These are phyloP conservation scores for Acomys russatus DNA, from an alignment of 2,797 vertebrate genomes.

Conservation along the genomic window DNA sequence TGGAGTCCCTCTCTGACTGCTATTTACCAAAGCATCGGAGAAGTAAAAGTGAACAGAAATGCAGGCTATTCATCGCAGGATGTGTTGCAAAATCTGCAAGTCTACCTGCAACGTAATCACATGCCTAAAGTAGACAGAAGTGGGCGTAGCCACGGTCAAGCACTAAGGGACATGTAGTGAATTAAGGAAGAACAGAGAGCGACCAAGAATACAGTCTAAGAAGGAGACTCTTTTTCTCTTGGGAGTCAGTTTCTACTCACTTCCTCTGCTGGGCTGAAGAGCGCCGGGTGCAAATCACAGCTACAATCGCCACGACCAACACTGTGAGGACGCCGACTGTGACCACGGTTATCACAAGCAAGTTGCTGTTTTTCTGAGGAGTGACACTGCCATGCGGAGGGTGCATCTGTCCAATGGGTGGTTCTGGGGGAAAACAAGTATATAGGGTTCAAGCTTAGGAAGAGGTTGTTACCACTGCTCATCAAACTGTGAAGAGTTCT, in stretches of 20 bases:
- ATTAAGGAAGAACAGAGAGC: background rate
- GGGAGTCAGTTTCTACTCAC: slow-evolving; percentile 87
- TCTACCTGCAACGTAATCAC: background rate
- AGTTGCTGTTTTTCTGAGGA: slow-evolving; percentile 95
- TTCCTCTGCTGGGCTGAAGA: slow-evolving; percentile 97
- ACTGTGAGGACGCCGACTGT: slow-evolving; percentile 93
- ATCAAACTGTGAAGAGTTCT: background rate
- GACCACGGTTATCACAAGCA: slow-evolving; percentile 95
- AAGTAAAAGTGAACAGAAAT: slow-evolving; percentile 38
- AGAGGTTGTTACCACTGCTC: background rate
- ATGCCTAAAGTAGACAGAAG: background rate
- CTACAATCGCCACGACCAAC: slow-evolving; percentile 92
- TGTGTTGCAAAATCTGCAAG: background rate
- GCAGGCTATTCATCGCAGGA: background rate
- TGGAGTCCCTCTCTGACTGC: background rate
- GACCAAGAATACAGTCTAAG: background rate
- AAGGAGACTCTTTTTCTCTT: background rate
- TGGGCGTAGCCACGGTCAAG: background rate
- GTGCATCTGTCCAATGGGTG: slow-evolving; percentile 96
- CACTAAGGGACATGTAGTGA: background rate
- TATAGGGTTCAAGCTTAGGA: background rate
- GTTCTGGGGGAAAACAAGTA: slow-evolving; percentile 88
- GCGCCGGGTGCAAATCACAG: slow-evolving; percentile 94
- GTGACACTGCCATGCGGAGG: slow-evolving; percentile 95
- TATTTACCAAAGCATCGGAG: background rate